A percentile compares a stretch with the other conserved stretches of the same genome.
These are phyloP conservation scores for Pseudobourletiella spinata DNA, from an alignment of 1,140 invertebrate species.

Conservation along the genomic window DNA sequence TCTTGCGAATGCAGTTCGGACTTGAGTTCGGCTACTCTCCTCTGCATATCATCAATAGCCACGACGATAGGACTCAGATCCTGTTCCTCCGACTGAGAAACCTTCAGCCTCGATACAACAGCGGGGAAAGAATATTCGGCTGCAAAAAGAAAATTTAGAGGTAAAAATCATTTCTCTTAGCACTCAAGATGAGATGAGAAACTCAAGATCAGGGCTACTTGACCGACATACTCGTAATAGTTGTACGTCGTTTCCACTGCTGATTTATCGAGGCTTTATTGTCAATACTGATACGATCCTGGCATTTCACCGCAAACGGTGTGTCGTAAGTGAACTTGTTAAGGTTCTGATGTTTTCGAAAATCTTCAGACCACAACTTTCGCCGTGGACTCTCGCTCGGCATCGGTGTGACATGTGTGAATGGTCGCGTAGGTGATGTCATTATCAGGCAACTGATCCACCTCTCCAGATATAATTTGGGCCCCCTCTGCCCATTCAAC, in stretches of 20 bases:
- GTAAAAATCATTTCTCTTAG: background rate
- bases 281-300: slow-evolving; percentile 33
- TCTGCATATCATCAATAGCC: slow-evolving; percentile 36
- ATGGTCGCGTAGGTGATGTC: slow-evolving; percentile 32
- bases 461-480: slow-evolving; percentile 29
- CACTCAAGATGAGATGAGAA: background rate
- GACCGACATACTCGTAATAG: slow-evolving; percentile 28
- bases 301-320: slow-evolving; percentile 32
- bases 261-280: slow-evolving; percentile 35
- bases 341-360: slow-evolving; percentile 34
- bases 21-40: slow-evolving; percentile 28
- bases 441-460: slow-evolving; percentile 30
- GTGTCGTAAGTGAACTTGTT: slow-evolving; percentile 33
- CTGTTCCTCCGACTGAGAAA: slow-evolving; percentile 31
- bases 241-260: slow-evolving; percentile 35
- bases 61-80: slow-evolving; percentile 34
- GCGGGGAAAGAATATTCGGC: slow-evolving; percentile 35
- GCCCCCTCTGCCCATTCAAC: slow-evolving; percentile 31
- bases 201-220: background rate
- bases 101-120: slow-evolving; percentile 25
- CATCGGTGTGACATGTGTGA: slow-evolving; percentile 30
- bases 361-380: slow-evolving; percentile 35
- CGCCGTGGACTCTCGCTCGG: slow-evolving; percentile 33
- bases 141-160: slow-evolving; percentile 13
- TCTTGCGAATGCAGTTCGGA: slow-evolving; percentile 30